These are phyloP conservation scores for Dromiciops gliroides DNA, from an alignment of 2,113 vertebrate genomes.

Conservation along the genomic window DNA sequence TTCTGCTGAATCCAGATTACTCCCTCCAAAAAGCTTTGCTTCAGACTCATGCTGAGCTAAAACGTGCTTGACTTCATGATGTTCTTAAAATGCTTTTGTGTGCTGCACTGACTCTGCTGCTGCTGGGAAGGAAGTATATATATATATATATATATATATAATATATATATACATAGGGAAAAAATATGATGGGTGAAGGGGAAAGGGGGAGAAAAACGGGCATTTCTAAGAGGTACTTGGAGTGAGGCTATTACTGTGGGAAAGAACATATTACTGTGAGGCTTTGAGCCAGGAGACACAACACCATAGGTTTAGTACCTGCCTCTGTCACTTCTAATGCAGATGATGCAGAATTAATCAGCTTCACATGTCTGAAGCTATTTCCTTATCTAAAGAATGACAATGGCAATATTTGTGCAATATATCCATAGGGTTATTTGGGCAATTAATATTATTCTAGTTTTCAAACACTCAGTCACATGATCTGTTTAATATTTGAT, in stretches of 20 bases:
- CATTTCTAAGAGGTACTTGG: neutral
- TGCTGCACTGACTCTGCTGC: neutral
- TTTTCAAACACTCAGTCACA: neutral
- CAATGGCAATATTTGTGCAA: neutral
- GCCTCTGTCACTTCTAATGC: neutral
- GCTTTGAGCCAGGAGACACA: neutral
- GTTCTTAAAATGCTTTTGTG: neutral
- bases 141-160: too few species aligned
- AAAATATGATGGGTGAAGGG: neutral
- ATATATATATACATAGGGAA: too few species aligned
- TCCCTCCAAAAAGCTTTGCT: neutral
- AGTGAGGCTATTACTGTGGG: neutral
- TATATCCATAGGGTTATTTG: neutral
- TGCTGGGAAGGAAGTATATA: neutral
- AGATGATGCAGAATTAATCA: neutral
- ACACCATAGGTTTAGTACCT: neutral
- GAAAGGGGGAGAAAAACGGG: neutral
- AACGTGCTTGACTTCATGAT: neutral
- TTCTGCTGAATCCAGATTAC: neutral
- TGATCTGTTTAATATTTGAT: neutral
- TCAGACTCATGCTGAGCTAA: neutral
- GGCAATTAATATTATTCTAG: neutral
- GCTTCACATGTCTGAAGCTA: neutral
- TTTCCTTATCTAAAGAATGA: too few species aligned
- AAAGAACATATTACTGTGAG: neutral